Evolutionary conservation across 92 coral and sea anemone species (phyloP).

Genomic region (Anthopleura xanthogrammica): DNA sequence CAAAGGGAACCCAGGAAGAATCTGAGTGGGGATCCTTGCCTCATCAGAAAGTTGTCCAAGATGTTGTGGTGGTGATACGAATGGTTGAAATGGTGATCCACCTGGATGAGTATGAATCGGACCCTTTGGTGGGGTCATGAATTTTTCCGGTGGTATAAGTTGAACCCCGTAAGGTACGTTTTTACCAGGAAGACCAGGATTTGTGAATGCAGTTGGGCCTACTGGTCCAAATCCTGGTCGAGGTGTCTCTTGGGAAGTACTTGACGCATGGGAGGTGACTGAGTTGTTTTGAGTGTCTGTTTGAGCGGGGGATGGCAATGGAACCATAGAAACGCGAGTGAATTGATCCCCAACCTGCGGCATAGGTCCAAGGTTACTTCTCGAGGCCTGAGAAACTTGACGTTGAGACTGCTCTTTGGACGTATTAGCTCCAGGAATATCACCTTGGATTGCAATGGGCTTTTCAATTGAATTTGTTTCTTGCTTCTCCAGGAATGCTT

Average conservation of each 20-base stretch:
- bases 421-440: background rate
- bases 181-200: background rate
- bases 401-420: background rate
- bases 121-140: background rate
- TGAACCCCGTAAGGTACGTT: background rate
- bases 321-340: background rate
- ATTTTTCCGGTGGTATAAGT: background rate
- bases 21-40: background rate
- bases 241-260: background rate
- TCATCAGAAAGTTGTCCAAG: background rate
- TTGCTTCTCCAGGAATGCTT: background rate
- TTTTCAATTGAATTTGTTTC: background rate
- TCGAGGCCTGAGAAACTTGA: background rate
- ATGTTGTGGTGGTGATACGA: conserved; percentile 3
- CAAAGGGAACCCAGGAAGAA: background rate
- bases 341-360: background rate
- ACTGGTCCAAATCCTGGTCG: conserved; percentile 11
- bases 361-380: background rate
- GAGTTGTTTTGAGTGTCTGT: background rate
- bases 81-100: background rate
- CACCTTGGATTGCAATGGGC: background rate
- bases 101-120: conserved; percentile 7
- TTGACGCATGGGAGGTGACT: background rate
- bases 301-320: background rate
- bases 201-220: background rate